Conservation (phyloP, 2,888 invertebrate species). For the Volucella inanis region DNA sequence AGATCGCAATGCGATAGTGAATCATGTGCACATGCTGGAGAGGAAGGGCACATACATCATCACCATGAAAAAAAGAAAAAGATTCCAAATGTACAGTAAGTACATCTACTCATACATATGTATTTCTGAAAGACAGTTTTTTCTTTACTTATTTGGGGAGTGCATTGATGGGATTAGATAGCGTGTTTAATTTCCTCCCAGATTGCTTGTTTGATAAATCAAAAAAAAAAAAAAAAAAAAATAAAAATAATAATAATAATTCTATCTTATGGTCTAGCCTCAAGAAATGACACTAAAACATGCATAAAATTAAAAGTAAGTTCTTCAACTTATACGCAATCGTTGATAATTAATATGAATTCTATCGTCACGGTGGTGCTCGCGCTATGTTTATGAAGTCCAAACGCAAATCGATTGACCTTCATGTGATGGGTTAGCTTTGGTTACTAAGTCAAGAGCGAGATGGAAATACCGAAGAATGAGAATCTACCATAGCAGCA, state of each 20-base stretch:
- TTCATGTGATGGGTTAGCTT: conserved; percentile 44
- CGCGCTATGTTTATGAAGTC: conserved; percentile 54
- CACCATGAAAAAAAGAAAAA: conserved; percentile 82
- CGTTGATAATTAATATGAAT: conserved; percentile 18
- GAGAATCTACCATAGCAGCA: conserved; percentile 22
- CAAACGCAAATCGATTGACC: conserved; percentile 65
- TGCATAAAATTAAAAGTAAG: conserved; percentile 35
- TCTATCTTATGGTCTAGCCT: conserved; percentile 8
- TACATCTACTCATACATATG: conserved; percentile 52
- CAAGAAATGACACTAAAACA: conserved; percentile 53
- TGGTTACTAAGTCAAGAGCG: conserved; percentile 1
- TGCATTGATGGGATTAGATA: background rate
- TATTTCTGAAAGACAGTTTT: conserved; percentile 3
- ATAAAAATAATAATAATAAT: no score
- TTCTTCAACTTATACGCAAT: conserved; percentile 33
- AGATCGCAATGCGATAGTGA: conserved; percentile 86
- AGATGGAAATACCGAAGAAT: background rate
- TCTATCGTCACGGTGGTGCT: conserved; percentile 57
- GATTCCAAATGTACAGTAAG: conserved; percentile 81
- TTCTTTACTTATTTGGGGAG: background rate
- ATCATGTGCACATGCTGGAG: conserved; percentile 84
- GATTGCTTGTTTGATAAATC: conserved; percentile 34
- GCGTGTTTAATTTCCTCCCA: conserved; percentile 44
- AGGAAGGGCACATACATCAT: conserved; percentile 84
- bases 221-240: conserved; percentile 9